Evolutionary conservation across 2,888 invertebrate species (phyloP), one percentile per base, ranked within the genome.

Genomic region (Agrochola litura): DNA sequence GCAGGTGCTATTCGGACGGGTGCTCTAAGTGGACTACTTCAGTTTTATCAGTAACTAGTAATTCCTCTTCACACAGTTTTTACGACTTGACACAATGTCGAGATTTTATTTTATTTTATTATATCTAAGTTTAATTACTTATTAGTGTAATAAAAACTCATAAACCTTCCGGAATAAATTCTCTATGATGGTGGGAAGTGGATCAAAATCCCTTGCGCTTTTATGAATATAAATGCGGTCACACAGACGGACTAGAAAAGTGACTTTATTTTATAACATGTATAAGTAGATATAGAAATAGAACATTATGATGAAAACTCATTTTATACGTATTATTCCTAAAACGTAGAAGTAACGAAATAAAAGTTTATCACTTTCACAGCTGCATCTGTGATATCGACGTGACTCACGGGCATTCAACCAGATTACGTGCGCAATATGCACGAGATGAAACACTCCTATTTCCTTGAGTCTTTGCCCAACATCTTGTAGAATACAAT

Each of bases 361-460:
- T 75, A 66, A 82, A 82, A 67, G n/a, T 79, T 75, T 82, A 82
- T 74, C 66, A 49, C 79, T 67, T 75, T 12, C 25, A 16, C 82
- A 67, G 76, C 64, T 78, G 78, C 78, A 81, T 65, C 16, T 69
- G 43, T 63, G 67, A 68, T 69, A 80, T 69, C n/a, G 83, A 78
- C 71, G 67, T 81, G 71, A 71, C 12, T 77, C 78, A 71, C 68
- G 58, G 54, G 78, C 61, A 67, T 67, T 37, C 52, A 19, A 52
- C 66, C 61, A 83, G 83, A 63, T 70, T 63, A 83, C 61, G 43
- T 37, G 22, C 46, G 66, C 83, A 83, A 80, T 63, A 81, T 83
- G 78, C 70, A 46, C n/a, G 14, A 52, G 66, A 46, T 25, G 43
- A 67, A 77, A 70, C 43, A 67, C n/a, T 77, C 37, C 37, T 58